These are phyloP conservation scores for Sitta carolinensis DNA, from an alignment of 2,797 vertebrate genomes.

Conservation along the genomic window DNA sequence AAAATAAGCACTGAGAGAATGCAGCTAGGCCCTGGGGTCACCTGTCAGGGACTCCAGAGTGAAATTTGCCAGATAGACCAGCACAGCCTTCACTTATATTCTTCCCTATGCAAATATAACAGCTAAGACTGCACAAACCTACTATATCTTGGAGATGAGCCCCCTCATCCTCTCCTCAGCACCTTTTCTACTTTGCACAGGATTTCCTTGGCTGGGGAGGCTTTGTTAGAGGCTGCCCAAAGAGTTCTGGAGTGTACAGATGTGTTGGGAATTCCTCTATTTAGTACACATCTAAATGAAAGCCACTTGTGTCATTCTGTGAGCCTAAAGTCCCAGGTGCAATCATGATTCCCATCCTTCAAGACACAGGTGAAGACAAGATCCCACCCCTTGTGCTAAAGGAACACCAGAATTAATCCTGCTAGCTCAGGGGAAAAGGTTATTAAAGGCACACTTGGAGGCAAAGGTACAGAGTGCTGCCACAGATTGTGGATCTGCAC, in stretches of 20 bases:
- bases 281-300: neutral
- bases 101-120: neutral
- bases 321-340: neutral
- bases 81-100: neutral
- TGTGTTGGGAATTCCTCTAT: neutral
- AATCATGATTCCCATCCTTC: neutral
- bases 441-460: neutral
- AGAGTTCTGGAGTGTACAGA: neutral
- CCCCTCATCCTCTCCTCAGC: neutral
- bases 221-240: neutral
- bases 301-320: neutral
- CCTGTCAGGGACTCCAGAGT: constrained; percentile 49
- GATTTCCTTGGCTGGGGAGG: neutral
- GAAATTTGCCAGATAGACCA: constrained; percentile 26
- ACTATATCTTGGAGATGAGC: neutral
- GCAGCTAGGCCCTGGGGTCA: constrained; percentile 16
- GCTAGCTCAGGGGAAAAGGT: neutral
- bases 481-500: neutral
- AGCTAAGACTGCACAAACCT: neutral
- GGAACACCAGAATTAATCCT: neutral
- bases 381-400: neutral
- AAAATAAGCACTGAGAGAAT: constrained; percentile 29
- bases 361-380: neutral
- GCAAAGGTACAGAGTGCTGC: neutral
- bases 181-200: neutral